phyloP scores from a whole-genome alignment of 2,797 vertebrate species.

The Myripristis jacobus region DNA sequence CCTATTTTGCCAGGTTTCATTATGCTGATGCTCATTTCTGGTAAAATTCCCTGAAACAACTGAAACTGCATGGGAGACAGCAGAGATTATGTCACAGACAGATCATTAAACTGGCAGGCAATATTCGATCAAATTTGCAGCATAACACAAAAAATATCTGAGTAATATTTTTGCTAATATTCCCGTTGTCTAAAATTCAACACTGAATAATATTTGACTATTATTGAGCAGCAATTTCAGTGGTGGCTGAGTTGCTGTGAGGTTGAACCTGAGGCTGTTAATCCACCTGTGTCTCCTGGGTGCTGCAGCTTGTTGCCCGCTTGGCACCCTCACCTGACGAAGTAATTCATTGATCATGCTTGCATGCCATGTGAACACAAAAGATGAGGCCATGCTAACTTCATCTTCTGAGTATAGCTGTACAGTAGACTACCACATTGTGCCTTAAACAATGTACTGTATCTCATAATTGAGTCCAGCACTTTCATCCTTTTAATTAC shows the following conservation, averaged over 20 bases:
- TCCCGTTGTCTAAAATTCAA: no score
- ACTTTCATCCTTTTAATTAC: constrained; percentile 71
- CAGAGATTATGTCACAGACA: no score
- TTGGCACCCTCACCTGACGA: constrained; percentile 53
- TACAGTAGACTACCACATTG: constrained; percentile 56
- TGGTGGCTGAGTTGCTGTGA: neutral
- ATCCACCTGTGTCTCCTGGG: constrained; percentile 1
- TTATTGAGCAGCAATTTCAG: neutral
- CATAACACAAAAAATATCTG: neutral
- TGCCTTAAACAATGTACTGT: constrained; percentile 67
- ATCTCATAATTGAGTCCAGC: constrained; percentile 68
- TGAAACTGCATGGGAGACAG: no score
- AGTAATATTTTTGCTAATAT: no score
- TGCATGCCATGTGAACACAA: constrained; percentile 63
- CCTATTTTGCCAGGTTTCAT: no score
- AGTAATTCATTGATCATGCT: constrained; percentile 53
- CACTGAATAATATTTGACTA: neutral
- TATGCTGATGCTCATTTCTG: no score
- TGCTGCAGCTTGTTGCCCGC: constrained; percentile 23
- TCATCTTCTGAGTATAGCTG: constrained; percentile 54
- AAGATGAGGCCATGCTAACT: constrained; percentile 58
- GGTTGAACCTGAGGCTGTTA: neutral
- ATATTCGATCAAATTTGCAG: neutral
- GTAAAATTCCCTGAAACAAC: no score
- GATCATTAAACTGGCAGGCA: no score